These are phyloP conservation scores for Paramormyrops kingsleyae DNA, from an alignment of 2,113 vertebrate genomes.

Conservation along the genomic window DNA sequence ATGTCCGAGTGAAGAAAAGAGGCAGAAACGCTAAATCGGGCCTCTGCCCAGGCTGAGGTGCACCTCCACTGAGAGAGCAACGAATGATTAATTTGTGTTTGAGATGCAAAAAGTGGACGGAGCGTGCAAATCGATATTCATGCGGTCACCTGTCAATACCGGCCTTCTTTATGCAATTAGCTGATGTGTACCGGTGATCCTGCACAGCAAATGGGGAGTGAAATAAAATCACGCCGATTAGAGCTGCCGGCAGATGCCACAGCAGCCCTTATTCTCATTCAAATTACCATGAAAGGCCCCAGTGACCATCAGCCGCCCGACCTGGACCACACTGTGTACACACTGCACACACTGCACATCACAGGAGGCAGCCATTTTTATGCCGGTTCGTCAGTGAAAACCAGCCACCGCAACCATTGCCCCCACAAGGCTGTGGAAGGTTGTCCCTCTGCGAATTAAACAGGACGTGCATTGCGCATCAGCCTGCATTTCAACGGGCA, in stretches of 20 bases:
- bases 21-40: not conserved
- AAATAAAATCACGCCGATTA: conserved; percentile 48
- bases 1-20: not conserved
- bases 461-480: not conserved
- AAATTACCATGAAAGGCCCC: conserved; percentile 28
- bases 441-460: not conserved
- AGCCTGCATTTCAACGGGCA: not conserved
- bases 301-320: conserved; percentile 23
- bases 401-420: not conserved
- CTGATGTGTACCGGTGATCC: conserved; percentile 56
- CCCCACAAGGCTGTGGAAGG: not conserved
- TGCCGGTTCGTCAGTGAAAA: not conserved
- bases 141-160: conserved; percentile 61
- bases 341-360: not conserved
- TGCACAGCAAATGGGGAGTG: conserved; percentile 43
- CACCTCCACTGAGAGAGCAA: conserved; percentile 34
- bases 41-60: not conserved
- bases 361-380: not conserved
- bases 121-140: conserved; percentile 52
- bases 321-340: not conserved
- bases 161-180: conserved; percentile 61
- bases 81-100: conserved; percentile 59
- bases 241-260: conserved; percentile 39
- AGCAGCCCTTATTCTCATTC: conserved; percentile 25
- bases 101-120: conserved; percentile 43